Conservation (phyloP, 2,113 vertebrate species). For the Choloepus hoffmanni region DNA sequence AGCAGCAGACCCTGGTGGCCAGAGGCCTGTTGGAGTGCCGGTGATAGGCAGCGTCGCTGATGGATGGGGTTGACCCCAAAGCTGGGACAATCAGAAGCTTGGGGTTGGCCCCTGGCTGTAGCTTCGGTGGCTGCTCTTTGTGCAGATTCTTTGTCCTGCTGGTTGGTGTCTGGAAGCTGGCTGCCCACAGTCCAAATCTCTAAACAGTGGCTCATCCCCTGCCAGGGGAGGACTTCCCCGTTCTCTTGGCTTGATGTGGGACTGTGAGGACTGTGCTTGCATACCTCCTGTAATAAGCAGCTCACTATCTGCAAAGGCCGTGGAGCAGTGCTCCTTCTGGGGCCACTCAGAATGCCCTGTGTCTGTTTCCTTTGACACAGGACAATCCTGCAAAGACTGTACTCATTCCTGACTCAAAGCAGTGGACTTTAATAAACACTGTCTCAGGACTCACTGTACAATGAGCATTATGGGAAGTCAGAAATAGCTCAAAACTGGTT, state of each 20-base stretch:
- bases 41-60: constrained; percentile 75
- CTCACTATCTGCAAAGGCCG: constrained; percentile 6
- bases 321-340: background rate
- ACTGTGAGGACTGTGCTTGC: background rate
- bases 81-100: constrained; percentile 57
- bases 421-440: background rate
- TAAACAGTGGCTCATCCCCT: background rate
- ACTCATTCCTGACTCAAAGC: background rate
- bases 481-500: background rate
- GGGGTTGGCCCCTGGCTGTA: constrained; percentile 27
- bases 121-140: background rate
- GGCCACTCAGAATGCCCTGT: background rate
- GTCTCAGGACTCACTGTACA: background rate
- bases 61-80: constrained; percentile 68
- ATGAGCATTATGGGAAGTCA: background rate
- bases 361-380: background rate
- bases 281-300: background rate
- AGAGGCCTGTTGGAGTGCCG: constrained; percentile 69
- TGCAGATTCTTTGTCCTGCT: background rate
- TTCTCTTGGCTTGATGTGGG: background rate
- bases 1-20: constrained; percentile 76
- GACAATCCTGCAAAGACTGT: background rate
- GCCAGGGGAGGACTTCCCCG: background rate
- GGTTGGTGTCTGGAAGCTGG: background rate
- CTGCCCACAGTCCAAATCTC: background rate